Evolutionary conservation across 1,140 invertebrate species (phyloP).

Genomic region (Batillaria attramentaria): DNA sequence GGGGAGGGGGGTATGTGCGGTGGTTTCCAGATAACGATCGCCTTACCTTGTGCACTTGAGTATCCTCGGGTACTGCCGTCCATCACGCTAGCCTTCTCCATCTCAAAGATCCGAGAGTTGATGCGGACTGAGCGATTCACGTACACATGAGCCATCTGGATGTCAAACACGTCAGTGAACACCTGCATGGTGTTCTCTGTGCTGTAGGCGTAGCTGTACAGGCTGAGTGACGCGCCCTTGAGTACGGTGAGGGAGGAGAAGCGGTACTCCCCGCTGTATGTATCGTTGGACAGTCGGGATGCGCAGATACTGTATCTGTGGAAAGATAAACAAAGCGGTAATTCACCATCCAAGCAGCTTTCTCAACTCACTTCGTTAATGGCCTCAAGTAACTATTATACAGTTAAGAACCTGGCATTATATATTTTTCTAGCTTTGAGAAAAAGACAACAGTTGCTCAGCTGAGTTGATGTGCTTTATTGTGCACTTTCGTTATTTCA

Average conservation of each 20-base stretch:
- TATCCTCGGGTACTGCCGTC: constrained; percentile 48
- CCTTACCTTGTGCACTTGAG: constrained; percentile 22
- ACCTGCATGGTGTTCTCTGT: constrained; percentile 36
- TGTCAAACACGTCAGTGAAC: constrained; percentile 39
- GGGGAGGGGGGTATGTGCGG: too few relatives aligned
- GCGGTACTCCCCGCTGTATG: constrained; percentile 42
- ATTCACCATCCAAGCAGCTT: too few relatives aligned
- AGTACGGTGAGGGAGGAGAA: constrained; percentile 48
- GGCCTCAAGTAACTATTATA: too few relatives aligned
- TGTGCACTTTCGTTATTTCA: too few relatives aligned
- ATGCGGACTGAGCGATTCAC: constrained; percentile 32
- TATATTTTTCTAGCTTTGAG: too few relatives aligned
- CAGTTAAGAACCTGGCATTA: too few relatives aligned
- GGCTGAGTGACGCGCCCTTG: constrained; percentile 41
- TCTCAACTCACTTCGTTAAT: too few relatives aligned
- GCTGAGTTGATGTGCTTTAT: too few relatives aligned
- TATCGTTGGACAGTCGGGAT: constrained; percentile 11
- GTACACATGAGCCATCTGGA: constrained; percentile 37
- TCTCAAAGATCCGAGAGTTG: constrained; percentile 38
- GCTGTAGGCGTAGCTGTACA: constrained; percentile 41
- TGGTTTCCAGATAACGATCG: too few relatives aligned
- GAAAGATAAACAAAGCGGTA: constrained; percentile 12
- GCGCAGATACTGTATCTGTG: constrained; percentile 23
- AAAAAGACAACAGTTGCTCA: too few relatives aligned
- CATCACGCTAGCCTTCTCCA: constrained; percentile 48